A percentile compares a stretch with the other conserved stretches of the same genome.
phyloP scores from a whole-genome alignment of 2,888 invertebrate genomes.

The Phanerotoma sp. region DNA sequence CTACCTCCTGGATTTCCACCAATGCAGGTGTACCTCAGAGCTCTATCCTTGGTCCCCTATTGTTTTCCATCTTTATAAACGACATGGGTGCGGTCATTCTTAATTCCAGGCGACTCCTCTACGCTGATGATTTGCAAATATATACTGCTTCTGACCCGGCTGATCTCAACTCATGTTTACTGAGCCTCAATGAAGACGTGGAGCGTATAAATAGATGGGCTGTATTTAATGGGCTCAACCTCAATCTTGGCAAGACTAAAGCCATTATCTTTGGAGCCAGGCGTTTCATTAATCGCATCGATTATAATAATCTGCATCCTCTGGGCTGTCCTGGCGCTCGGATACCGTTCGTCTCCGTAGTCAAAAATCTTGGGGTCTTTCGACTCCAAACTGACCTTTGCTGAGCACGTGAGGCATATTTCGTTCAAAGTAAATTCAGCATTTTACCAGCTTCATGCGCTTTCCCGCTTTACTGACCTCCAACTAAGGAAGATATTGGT shows the following conservation, averaged over 20 bases:
- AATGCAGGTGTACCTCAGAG: constrained; percentile 16
- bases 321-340: background rate
- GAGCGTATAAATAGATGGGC: background rate
- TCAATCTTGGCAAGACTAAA: constrained; percentile 4
- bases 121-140: no score
- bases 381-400: constrained; percentile 7
- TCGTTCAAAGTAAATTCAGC: background rate
- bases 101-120: background rate
- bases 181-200: background rate
- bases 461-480: background rate
- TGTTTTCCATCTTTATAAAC: constrained; percentile 11
- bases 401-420: background rate
- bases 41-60: constrained; percentile 12
- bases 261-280: constrained; percentile 11
- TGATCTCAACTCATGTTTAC: background rate
- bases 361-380: constrained; percentile 16
- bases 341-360: background rate
- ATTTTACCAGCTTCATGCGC: background rate
- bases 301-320: no score
- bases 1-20: background rate
- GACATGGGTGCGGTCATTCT: background rate
- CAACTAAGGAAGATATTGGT: constrained; percentile 7
- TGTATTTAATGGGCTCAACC: background rate
- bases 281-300: constrained; percentile 2
- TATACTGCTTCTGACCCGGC: background rate